phyloP scores from a whole-genome alignment of 2,113 vertebrate species.

The Amazona guildingii region DNA sequence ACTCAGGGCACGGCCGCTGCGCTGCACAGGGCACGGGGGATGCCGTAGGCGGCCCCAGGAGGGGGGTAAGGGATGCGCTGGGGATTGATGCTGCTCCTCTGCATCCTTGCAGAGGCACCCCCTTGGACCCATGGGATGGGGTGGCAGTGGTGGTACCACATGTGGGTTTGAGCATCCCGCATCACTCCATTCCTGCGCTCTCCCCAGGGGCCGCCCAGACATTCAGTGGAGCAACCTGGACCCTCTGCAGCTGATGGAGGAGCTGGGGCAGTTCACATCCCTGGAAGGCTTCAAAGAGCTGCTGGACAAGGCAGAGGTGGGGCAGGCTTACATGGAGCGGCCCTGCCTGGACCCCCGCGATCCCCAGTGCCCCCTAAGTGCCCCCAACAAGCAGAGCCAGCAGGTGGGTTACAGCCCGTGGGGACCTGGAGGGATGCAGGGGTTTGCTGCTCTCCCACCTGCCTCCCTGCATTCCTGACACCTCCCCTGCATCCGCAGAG shows the following conservation, averaged over 20 bases:
- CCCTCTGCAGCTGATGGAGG: conserved; percentile 92
- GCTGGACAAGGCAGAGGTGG: conserved; percentile 96
- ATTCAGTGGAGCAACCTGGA: conserved; percentile 99
- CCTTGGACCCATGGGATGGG: not conserved
- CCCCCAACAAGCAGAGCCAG: conserved; percentile 87
- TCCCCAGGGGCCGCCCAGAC: conserved; percentile 87
- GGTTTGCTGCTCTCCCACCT: not conserved
- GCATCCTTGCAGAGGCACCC: rapidly evolving
- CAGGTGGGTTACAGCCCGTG: conserved; percentile 54
- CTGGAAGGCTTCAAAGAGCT: conserved; percentile 95
- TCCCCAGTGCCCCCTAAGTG: conserved; percentile 87
- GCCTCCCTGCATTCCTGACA: not conserved
- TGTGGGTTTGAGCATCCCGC: not conserved
- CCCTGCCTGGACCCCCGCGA: conserved; percentile 90
- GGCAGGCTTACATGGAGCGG: conserved; percentile 95
- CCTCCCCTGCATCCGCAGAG: conserved; percentile 64
- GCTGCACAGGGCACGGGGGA: not conserved
- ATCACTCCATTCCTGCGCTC: not conserved
- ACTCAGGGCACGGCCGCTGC: conserved; percentile 61
- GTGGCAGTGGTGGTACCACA: not conserved
- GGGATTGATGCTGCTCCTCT: not conserved
- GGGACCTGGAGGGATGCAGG: not conserved
- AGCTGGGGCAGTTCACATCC: conserved; percentile 92
- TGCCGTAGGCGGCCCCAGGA: not conserved
- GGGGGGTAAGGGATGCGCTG: not conserved